A percentile compares a stretch with the other conserved stretches of the same genome.
phyloP scores from a whole-genome alignment of 2,888 invertebrate species.

The Dorcus parallelipipedus region DNA sequence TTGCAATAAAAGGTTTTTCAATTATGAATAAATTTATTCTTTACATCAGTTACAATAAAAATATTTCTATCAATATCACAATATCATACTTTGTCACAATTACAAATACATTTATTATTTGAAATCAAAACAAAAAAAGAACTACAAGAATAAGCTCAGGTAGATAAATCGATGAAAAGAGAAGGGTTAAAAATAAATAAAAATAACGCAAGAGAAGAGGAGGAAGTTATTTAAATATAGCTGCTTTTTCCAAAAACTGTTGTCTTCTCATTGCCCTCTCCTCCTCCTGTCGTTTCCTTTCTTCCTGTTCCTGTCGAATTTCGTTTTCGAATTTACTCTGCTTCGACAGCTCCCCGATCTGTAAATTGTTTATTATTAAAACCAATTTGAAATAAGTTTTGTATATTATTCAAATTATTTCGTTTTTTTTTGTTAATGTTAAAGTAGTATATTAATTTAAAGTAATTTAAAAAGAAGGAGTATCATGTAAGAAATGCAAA shows the following conservation, averaged over 20 bases:
- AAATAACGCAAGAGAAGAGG: not conserved
- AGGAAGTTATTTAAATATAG: constrained; percentile 64
- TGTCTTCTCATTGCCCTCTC: constrained; percentile 76
- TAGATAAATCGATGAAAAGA: not conserved
- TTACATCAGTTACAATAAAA: constrained; percentile 7
- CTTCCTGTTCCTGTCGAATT: constrained; percentile 88
- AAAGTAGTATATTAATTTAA: not conserved
- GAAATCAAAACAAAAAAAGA: not conserved
- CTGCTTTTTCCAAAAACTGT: constrained; percentile 86
- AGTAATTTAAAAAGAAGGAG: not conserved
- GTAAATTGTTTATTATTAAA: too few relatives aligned
- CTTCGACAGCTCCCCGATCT: constrained; percentile 81
- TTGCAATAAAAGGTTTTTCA: too few relatives aligned
- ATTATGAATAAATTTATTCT: constrained; percentile 2
- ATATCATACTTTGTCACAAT: not conserved
- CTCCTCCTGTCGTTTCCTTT: constrained; percentile 77
- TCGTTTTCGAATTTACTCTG: constrained; percentile 89
- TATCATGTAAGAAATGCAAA: not conserved
- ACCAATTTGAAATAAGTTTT: not conserved
- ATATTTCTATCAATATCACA: constrained; percentile 11
- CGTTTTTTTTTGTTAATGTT: not conserved
- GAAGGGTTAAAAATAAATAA: constrained; percentile 5
- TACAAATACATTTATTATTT: not conserved
- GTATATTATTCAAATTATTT: too few relatives aligned
- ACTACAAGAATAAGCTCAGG: too few relatives aligned